A percentile compares a stretch with the other conserved stretches of the same genome.
Evolutionary conservation across 2,797 vertebrate genomes (phyloP).

Genomic region (Propithecus deckenii): DNA sequence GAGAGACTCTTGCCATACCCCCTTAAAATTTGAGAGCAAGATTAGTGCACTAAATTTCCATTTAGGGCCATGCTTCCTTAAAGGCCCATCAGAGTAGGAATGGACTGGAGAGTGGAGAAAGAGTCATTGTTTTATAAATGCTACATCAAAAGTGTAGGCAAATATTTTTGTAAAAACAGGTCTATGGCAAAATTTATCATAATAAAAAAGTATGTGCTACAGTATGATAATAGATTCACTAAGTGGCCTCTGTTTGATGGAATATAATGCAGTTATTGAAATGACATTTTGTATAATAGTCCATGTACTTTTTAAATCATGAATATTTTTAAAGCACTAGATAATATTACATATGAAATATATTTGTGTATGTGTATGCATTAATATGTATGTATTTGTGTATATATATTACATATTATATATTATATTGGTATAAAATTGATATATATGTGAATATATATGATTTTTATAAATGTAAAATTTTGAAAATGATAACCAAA

Average conservation of each 20-base stretch:
- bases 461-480: not conserved
- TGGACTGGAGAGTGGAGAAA: fast-evolving
- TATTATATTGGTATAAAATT: not conserved
- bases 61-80: not conserved
- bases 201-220: not conserved
- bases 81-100: not conserved
- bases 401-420: not conserved
- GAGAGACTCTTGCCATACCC: not conserved
- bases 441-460: too few relatives aligned
- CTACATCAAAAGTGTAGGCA: not conserved
- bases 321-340: not conserved
- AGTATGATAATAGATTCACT: not conserved
- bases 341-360: not conserved
- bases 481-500: not conserved
- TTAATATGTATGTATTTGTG: not conserved
- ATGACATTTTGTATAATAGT: not conserved
- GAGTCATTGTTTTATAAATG: not conserved
- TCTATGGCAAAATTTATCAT: not conserved
- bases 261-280: not conserved
- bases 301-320: not conserved
- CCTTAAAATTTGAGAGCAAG: not conserved
- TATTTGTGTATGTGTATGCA: not conserved
- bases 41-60: not conserved
- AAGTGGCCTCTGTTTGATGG: not conserved
- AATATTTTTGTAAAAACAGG: not conserved